Evolutionary conservation across 1,140 invertebrate species (phyloP), one percentile per base, ranked within the genome.

Genomic region (Pachypsylla venusta): DNA sequence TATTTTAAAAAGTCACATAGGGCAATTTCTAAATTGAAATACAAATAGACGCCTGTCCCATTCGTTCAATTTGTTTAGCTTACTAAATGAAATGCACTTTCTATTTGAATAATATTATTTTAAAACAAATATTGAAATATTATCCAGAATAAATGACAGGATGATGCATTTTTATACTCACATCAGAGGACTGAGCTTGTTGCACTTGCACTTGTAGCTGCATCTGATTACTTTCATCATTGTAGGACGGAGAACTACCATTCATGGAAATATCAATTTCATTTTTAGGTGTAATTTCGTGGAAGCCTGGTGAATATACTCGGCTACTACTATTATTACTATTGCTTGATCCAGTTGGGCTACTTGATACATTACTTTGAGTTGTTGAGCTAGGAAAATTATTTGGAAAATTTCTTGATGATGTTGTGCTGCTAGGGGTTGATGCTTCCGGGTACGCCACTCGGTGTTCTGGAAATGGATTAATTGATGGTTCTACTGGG

Each of bases 391-490:
- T 73, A 64, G 57, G 63, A 65, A 64, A 77, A 76, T 69, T 76
- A 75, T 56, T 73, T 76, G 25, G 74, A 71, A 62, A 75, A 73
- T 60, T 70, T 68, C 59, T 65, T 62, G 28, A 74, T 64, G 65
- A 75, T 74, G 61, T 75, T 74, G 28, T 71, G 69, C 61, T 73
- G 74, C 39, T 71, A 62, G 70, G 76, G 69, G 67, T 80, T 30
- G 60, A 40, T 3, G 56, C 14, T 19, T 61, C 57, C n/a, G 53
- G 53, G 40, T 57, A 62, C n/a, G 30, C 7, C 7, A 24, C 53
- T 35, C 74, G 77, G 69, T 77, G 82, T 65, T 84, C 83, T 16
- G 84, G 82, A 62, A 86, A 76, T 2, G 80, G 77, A 65, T 85
- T 82, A 26, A 85, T 79, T 35, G 71, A 73, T 1, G 77, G 77